Evolutionary conservation across 2,797 vertebrate species (phyloP).

Genomic region (Loriculus beryllinus): DNA sequence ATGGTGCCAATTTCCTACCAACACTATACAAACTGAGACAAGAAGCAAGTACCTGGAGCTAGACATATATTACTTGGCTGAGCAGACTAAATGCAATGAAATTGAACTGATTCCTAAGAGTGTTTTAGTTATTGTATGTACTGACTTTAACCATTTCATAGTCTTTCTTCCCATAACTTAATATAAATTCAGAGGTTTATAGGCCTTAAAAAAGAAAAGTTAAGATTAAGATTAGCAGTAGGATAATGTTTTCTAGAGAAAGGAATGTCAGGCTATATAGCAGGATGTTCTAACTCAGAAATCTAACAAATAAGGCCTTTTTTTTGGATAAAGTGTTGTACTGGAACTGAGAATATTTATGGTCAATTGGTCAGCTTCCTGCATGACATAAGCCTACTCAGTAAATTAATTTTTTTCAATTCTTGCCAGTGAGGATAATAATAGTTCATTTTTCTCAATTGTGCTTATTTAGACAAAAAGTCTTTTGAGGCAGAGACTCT

Average conservation of each 20-base stretch:
- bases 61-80: slow-evolving; percentile 36
- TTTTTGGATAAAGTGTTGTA: not conserved
- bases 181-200: slow-evolving; percentile 10
- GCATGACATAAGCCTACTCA: not conserved
- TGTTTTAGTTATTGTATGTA: slow-evolving; percentile 20
- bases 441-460: not conserved
- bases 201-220: not conserved
- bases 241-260: not conserved
- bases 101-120: slow-evolving; percentile 1
- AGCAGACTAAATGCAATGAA: slow-evolving; percentile 37
- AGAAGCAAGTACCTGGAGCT: slow-evolving; percentile 30
- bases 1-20: slow-evolving; percentile 9
- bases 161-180: slow-evolving; percentile 24
- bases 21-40: slow-evolving; percentile 12
- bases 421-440: not conserved
- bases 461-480: not conserved
- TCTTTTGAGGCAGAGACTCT: not conserved
- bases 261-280: not conserved
- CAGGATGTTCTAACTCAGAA: not conserved
- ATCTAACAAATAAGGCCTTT: not conserved
- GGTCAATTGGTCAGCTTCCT: not conserved
- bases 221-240: not conserved
- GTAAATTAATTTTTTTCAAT: not conserved
- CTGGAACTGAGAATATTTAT: not conserved
- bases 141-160: not conserved